Conservation (phyloP, 2,797 vertebrate genomes). For the Xiphorhynchus erythropygius region DNA sequence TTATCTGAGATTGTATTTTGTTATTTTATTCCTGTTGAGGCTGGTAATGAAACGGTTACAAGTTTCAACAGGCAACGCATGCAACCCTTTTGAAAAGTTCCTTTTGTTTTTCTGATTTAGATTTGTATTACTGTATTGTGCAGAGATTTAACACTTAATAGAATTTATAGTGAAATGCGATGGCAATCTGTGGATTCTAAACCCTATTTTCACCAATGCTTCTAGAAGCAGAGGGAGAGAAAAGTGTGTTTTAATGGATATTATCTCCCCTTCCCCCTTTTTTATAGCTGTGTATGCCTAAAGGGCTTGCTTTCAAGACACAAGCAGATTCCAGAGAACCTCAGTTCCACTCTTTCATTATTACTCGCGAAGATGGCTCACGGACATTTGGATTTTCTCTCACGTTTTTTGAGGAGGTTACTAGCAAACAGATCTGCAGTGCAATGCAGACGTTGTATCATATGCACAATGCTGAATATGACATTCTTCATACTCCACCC, state of each 20-base stretch:
- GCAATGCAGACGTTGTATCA: constrained; percentile 99
- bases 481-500: constrained; percentile 86
- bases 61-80: not conserved
- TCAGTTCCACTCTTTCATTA: constrained; percentile 97
- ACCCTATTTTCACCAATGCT: not conserved
- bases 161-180: not conserved
- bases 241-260: not conserved
- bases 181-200: not conserved
- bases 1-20: not conserved
- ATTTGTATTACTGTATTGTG: not conserved
- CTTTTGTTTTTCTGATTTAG: not conserved
- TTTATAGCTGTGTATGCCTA: constrained; percentile 88
- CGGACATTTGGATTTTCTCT: constrained; percentile 96
- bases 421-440: constrained; percentile 98
- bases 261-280: not conserved
- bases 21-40: not conserved
- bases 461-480: constrained; percentile 98
- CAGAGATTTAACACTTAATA: not conserved
- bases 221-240: not conserved
- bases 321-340: constrained; percentile 91
- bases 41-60: not conserved
- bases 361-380: constrained; percentile 98
- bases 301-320: constrained; percentile 90
- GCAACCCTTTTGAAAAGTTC: not conserved
- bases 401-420: constrained; percentile 98